phyloP scores from a whole-genome alignment of 2,888 invertebrate species.

The Blomia tropicalis region DNA sequence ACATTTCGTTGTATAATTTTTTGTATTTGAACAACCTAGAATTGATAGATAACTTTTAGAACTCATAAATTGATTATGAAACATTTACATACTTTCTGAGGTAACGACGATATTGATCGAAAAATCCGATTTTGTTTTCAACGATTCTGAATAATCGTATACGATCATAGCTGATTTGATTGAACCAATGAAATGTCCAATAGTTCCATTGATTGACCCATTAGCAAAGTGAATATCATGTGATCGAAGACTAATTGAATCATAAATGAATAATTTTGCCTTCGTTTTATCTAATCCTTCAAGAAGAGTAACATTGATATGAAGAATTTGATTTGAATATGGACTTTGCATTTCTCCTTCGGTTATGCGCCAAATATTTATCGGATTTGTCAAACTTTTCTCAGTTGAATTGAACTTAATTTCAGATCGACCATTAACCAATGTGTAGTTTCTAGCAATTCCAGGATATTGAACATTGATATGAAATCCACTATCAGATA shows the following conservation, averaged over 20 bases:
- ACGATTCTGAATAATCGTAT: not conserved
- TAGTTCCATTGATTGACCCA: not conserved
- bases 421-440: not conserved
- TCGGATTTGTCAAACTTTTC: not conserved
- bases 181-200: not conserved
- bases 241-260: constrained; percentile 4
- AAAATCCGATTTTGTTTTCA: not conserved
- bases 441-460: not conserved
- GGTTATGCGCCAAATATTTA: not conserved
- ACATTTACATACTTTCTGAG: not conserved
- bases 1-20: constrained; percentile 3
- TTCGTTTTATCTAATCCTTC: not conserved
- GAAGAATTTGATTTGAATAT: not conserved
- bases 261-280: not conserved
- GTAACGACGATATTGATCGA: not conserved
- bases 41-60: not conserved
- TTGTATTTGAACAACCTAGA: not conserved
- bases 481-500: not conserved
- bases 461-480: not conserved
- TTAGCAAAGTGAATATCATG: not conserved
- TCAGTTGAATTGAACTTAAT: not conserved
- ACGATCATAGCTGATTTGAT: not conserved
- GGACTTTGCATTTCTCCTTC: not conserved
- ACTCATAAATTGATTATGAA: no score
- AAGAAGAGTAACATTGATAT: not conserved